These are phyloP conservation scores for Paramormyrops kingsleyae DNA, from an alignment of 2,113 vertebrate species.

Conservation along the genomic window DNA sequence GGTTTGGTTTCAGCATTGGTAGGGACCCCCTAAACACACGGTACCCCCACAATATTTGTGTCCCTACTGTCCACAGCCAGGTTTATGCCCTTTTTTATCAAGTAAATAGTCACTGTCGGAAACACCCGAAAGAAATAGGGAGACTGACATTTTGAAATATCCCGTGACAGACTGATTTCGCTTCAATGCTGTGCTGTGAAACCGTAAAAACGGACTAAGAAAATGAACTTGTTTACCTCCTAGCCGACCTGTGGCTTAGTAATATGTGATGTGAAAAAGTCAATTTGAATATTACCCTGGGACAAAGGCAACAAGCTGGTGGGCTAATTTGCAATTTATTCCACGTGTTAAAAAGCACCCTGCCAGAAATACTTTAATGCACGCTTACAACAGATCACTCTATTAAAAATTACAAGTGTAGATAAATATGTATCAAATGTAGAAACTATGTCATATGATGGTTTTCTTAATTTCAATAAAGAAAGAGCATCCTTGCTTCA, in stretches of 20 bases:
- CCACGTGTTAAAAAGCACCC: neutral
- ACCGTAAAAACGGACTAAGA: neutral
- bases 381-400: neutral
- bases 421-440: neutral
- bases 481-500: neutral
- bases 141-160: neutral
- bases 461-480: neutral
- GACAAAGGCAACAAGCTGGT: neutral
- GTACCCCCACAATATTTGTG: neutral
- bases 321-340: neutral
- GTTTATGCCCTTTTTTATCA: neutral
- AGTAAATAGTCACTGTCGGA: neutral
- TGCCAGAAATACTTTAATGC: neutral
- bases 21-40: neutral
- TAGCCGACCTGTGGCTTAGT: neutral
- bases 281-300: constrained; percentile 10
- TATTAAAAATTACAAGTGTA: neutral
- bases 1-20: neutral
- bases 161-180: neutral
- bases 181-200: neutral
- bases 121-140: neutral
- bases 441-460: neutral
- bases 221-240: neutral
- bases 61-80: neutral
- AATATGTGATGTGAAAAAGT: neutral